These are phyloP conservation scores for Alsophila aescularia DNA, from an alignment of 2,888 invertebrate species.

Conservation along the genomic window DNA sequence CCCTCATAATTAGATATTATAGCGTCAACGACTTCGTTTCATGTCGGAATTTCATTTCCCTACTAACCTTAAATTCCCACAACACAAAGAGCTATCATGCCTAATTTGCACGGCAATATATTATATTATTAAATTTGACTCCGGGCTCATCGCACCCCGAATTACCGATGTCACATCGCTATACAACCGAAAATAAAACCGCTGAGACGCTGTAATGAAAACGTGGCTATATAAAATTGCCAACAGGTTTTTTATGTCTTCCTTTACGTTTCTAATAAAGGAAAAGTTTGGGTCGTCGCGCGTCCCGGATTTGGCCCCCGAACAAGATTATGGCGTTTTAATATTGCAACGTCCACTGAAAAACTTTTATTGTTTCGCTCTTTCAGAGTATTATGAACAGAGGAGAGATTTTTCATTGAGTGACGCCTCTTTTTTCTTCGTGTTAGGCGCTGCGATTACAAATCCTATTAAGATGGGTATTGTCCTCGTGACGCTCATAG, in stretches of 20 bases:
- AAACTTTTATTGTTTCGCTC: constrained; percentile 77
- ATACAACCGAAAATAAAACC: constrained; percentile 60
- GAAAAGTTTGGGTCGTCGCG: constrained; percentile 58
- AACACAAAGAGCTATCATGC: constrained; percentile 53
- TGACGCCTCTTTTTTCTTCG: constrained; percentile 60
- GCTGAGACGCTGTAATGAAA: constrained; percentile 71
- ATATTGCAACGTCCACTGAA: constrained; percentile 66
- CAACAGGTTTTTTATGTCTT: constrained; percentile 59
- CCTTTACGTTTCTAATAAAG: constrained; percentile 68
- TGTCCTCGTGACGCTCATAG: constrained; percentile 59
- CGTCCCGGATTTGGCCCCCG: constrained; percentile 58
- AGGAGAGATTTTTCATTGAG: constrained; percentile 72
- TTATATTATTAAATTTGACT: constrained; percentile 65
- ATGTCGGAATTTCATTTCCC: constrained; percentile 46
- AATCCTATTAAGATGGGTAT: constrained; percentile 69
- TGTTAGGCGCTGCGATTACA: constrained; percentile 64
- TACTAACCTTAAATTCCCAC: constrained; percentile 42
- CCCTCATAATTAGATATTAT: constrained; percentile 26
- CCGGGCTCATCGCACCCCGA: constrained; percentile 27
- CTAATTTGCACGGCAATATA: constrained; percentile 53
- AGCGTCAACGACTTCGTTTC: constrained; percentile 27
- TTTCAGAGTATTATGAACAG: constrained; percentile 69
- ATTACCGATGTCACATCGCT: constrained; percentile 39
- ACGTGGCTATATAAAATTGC: constrained; percentile 66
- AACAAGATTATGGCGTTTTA: constrained; percentile 78